phyloP scores from a whole-genome alignment of 2,113 vertebrate species.

The Sander lucioperca region DNA sequence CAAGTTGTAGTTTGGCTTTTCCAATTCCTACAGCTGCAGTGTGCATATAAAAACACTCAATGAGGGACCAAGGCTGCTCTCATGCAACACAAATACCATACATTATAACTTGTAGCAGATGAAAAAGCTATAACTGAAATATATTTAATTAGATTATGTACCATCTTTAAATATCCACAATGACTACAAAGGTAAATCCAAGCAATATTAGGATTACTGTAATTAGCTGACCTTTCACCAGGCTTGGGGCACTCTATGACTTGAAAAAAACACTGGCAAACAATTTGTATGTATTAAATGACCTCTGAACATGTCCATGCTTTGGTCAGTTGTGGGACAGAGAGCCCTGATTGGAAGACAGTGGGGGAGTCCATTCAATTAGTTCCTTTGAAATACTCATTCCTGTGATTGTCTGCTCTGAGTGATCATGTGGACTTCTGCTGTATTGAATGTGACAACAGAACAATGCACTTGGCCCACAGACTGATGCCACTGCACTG shows the following conservation, averaged over 20 bases:
- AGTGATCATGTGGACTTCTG: slow-evolving; percentile 56
- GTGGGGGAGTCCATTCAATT: slow-evolving; percentile 58
- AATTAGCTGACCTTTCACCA: background rate
- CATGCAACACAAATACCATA: slow-evolving; percentile 21
- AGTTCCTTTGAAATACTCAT: slow-evolving; percentile 62
- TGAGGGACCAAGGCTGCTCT: slow-evolving; percentile 3
- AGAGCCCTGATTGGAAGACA: slow-evolving; percentile 63
- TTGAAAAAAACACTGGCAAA: background rate
- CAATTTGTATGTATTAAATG: slow-evolving; percentile 13
- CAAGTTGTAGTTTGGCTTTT: slow-evolving; percentile 64
- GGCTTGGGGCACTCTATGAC: background rate
- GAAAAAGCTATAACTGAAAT: background rate
- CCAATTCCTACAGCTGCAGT: slow-evolving; percentile 19
- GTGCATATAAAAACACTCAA: slow-evolving; percentile 26
- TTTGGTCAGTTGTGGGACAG: slow-evolving; percentile 24
- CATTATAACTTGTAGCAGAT: slow-evolving; percentile 4
- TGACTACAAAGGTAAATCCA: background rate
- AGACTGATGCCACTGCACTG: slow-evolving; percentile 20
- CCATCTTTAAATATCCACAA: background rate
- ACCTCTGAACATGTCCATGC: slow-evolving; percentile 15
- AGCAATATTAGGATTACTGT: background rate
- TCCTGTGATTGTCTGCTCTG: slow-evolving; percentile 53
- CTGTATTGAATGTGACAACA: slow-evolving; percentile 73
- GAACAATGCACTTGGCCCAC: slow-evolving; percentile 67
- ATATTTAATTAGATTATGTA: slow-evolving; percentile 19